phyloP scores from a whole-genome alignment of 2,113 vertebrate species.

The Capreolus pygargus region DNA sequence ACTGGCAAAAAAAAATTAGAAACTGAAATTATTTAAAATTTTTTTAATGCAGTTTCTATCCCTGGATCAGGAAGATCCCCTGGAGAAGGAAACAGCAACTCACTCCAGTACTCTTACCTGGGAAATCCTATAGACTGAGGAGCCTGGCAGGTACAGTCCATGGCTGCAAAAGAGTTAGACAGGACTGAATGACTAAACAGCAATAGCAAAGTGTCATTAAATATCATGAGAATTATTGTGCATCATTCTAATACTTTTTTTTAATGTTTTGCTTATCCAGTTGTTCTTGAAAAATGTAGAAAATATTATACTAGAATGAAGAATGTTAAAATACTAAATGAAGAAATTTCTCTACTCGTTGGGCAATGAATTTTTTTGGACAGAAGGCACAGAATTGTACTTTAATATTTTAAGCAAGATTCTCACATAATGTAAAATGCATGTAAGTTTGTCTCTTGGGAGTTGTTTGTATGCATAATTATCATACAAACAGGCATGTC shows the following conservation, averaged over 20 bases:
- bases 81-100: not conserved
- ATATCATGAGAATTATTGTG: not conserved
- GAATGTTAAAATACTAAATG: not conserved
- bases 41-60: not conserved
- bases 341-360: not conserved
- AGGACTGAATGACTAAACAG: not conserved
- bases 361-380: not conserved
- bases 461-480: not conserved
- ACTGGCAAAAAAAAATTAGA: not conserved
- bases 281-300: not conserved
- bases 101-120: not conserved
- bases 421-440: not conserved
- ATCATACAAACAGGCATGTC: not conserved
- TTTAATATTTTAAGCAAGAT: not conserved
- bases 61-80: not conserved
- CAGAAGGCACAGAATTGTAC: not conserved
- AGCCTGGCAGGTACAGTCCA: not conserved
- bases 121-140: not conserved
- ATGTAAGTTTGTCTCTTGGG: not conserved
- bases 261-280: not conserved
- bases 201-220: not conserved
- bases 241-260: not conserved
- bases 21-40: not conserved
- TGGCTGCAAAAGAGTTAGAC: not conserved
- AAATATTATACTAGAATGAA: not conserved